Evolutionary conservation across 2,797 vertebrate genomes (phyloP).

Genomic region (Sciurus carolinensis): DNA sequence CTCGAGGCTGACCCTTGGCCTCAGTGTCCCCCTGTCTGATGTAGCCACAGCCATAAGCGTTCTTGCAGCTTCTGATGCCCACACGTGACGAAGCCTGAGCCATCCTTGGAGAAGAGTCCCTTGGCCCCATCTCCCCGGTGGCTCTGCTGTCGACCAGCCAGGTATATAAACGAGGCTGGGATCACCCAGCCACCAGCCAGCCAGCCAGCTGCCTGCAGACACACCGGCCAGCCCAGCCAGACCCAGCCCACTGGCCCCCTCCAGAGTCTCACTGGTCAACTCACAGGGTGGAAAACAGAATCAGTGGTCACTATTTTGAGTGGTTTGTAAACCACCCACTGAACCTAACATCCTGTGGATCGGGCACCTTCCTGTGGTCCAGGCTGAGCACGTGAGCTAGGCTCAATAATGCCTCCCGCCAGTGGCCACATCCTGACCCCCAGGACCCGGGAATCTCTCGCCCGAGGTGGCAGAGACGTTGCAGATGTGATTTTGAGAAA

Average conservation of each 20-base stretch:
- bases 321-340: background rate
- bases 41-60: background rate
- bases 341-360: no score
- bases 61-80: no score
- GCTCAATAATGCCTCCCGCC: rapidly evolving
- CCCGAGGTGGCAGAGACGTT: background rate
- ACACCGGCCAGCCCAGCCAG: no score
- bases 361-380: background rate
- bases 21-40: no score
- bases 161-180: background rate
- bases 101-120: background rate
- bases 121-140: background rate
- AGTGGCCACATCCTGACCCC: background rate
- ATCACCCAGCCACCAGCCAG: background rate
- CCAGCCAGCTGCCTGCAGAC: background rate
- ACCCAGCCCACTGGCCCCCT: no score
- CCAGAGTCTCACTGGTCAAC: no score
- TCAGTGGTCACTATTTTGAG: rapidly evolving
- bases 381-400: background rate
- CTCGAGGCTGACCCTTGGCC: no score
- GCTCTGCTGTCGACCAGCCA: background rate
- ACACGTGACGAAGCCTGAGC: background rate
- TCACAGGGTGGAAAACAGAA: no score
- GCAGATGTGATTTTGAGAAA: background rate
- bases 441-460: background rate